phyloP scores from a whole-genome alignment of 2,113 vertebrate species.

The Oreochromis tanganicae region DNA sequence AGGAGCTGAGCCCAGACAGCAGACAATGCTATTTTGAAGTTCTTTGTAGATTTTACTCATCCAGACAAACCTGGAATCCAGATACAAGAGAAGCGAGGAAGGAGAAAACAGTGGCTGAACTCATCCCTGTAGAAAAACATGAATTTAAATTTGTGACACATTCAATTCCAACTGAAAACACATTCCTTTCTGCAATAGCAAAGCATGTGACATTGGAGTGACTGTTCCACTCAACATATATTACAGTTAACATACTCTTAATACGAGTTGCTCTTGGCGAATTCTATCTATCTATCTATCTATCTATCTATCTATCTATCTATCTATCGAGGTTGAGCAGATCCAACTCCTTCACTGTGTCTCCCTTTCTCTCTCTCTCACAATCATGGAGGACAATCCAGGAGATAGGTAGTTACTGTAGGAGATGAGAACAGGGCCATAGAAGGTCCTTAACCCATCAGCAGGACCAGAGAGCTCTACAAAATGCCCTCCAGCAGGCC shows the following conservation, averaged over 20 bases:
- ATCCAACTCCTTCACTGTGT: not conserved
- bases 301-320: not conserved
- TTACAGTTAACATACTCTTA: not conserved
- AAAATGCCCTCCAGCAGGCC: not conserved
- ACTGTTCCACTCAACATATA: not conserved
- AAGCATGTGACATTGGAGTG: not conserved
- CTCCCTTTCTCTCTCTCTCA: not conserved
- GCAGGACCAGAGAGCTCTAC: not conserved
- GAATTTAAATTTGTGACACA: not conserved
- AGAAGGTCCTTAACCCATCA: not conserved
- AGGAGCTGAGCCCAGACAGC: slow-evolving; percentile 10
- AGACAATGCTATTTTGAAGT: slow-evolving; percentile 18
- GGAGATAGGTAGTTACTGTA: not conserved
- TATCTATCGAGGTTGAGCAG: not conserved
- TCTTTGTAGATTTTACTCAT: slow-evolving; percentile 24
- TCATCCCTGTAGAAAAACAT: not conserved
- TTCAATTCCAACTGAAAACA: not conserved
- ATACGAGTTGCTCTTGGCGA: not conserved
- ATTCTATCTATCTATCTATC: not conserved
- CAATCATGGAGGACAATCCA: not conserved
- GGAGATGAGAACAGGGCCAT: not conserved
- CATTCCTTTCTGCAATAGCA: not conserved
- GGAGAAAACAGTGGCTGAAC: not conserved
- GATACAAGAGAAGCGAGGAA: not conserved
- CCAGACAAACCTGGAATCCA: slow-evolving; percentile 8